A percentile compares a stretch with the other conserved stretches of the same genome.
Conservation (phyloP, 1,140 invertebrate genomes). For the Oppia nitens region DNA sequence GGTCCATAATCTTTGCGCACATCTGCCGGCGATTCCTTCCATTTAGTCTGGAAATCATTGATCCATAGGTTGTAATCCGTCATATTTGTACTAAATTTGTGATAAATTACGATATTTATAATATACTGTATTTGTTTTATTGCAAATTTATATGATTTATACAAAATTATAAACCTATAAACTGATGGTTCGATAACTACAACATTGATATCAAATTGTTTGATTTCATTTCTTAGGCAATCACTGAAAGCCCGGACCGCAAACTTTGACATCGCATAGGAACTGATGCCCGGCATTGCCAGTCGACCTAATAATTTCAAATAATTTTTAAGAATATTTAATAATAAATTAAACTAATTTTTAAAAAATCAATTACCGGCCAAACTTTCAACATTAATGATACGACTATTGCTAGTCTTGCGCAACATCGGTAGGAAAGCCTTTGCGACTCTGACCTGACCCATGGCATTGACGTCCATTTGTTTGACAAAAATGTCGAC, state of each 20-base stretch:
- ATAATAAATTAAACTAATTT: too few species aligned
- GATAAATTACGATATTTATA: not conserved
- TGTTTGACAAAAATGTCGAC: slow-evolving; percentile 22
- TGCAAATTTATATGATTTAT: too few species aligned
- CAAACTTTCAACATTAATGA: slow-evolving; percentile 35
- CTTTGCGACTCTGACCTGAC: slow-evolving; percentile 32
- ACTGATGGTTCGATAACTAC: slow-evolving; percentile 31
- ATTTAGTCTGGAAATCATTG: not conserved
- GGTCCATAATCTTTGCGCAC: not conserved
- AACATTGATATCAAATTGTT: slow-evolving; percentile 34
- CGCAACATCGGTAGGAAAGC: slow-evolving; percentile 60
- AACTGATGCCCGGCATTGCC: slow-evolving; percentile 23
- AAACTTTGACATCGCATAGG: slow-evolving; percentile 37
- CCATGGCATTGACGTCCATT: slow-evolving; percentile 47
- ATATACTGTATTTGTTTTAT: too few species aligned
- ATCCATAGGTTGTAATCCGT: slow-evolving; percentile 15
- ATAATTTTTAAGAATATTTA: too few species aligned
- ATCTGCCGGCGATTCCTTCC: not conserved
- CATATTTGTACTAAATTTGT: slow-evolving; percentile 22
- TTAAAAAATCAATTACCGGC: slow-evolving; percentile 24
- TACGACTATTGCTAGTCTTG: slow-evolving; percentile 34
- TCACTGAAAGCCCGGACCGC: slow-evolving; percentile 36
- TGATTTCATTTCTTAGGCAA: slow-evolving; percentile 35
- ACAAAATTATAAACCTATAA: too few species aligned
- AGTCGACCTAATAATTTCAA: slow-evolving; percentile 25